Base-by-base conservation (phyloP, 2,113 vertebrate species). In the Acanthisitta chloris region DNA sequence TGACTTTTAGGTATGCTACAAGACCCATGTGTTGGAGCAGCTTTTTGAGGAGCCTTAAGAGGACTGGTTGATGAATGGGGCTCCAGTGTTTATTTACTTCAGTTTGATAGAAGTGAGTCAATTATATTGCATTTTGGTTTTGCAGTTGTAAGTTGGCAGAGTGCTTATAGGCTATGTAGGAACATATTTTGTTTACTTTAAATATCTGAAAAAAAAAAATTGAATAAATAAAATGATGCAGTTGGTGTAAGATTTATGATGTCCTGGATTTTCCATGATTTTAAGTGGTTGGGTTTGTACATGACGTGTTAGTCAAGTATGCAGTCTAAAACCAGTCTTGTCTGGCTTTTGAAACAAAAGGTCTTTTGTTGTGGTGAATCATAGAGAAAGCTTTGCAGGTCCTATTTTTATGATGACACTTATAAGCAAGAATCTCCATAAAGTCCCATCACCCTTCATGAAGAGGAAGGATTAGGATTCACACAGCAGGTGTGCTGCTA, bases 351-450 rank as follows among this genome's bases (percentile, higher is more conserved):
- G 26, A 94, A 97, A 96, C 95, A 96, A 96, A 94, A 95, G 80
- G 17, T 64, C 88, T 94, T 97, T 96, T 96, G 90, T 96, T 97
- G 92, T 97, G 94, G 96, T 94, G 94, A 96, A 95, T 96, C 92
- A 94, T 4, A 90, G 69, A 90, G 59, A 95, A 96, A 83, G n/a
- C 55, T 88, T 88, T 80, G 51, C 92, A 96, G 94, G 92, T 94
- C 85, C 81, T 93, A 55, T 91, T 95, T 93, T 93, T 81, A 51
- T 88, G 80, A 96, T 96, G 95, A 96, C 67, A 92, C 79, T 96
- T 80, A 58, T 31, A 62, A 92, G 51, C 69, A 92, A 95, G 93
- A 93, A 95, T 91, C 76, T 34, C 43, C 80, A 77, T 59, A 54
- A 94, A 92, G 78, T 90, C 54, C 38, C 18, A 55, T 86, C 59